Conservation (phyloP, 2,888 invertebrate species). For the Tetanocera ferruginea region DNA sequence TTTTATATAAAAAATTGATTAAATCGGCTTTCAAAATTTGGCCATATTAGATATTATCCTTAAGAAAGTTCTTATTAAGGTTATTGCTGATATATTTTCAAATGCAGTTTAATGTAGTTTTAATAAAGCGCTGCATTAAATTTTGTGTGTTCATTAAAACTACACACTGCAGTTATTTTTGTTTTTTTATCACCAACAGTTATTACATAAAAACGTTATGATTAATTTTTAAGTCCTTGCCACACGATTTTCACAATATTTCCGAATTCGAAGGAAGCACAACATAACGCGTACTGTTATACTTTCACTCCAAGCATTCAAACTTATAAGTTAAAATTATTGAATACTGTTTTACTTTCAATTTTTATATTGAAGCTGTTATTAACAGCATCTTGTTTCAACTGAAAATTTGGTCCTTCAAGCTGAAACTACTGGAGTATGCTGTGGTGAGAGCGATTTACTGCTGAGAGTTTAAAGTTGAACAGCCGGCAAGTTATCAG, state of each 20-base stretch:
- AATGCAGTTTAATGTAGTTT: too few relatives aligned
- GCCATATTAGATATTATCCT: too few relatives aligned
- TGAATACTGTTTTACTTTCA: neutral
- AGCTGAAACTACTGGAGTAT: neutral
- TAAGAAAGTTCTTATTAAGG: too few relatives aligned
- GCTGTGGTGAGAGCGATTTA: neutral
- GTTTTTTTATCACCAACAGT: neutral
- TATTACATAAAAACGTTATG: neutral
- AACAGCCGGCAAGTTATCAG: constrained; percentile 10
- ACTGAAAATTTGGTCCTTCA: neutral
- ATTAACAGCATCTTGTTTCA: neutral
- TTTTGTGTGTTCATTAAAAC: too few relatives aligned
- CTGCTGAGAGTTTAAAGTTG: neutral
- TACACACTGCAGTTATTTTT: neutral
- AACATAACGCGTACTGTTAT: neutral
- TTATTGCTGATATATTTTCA: too few relatives aligned
- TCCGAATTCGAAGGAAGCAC: neutral
- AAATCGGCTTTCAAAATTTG: too few relatives aligned
- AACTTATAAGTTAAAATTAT: neutral
- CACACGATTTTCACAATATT: neutral
- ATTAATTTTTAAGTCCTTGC: neutral
- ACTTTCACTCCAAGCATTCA: neutral
- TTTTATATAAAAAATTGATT: too few relatives aligned
- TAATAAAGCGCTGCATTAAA: too few relatives aligned
- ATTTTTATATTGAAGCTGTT: neutral